Conservation (phyloP, 1,140 invertebrate genomes). For the Caenorhabditis remanei region DNA sequence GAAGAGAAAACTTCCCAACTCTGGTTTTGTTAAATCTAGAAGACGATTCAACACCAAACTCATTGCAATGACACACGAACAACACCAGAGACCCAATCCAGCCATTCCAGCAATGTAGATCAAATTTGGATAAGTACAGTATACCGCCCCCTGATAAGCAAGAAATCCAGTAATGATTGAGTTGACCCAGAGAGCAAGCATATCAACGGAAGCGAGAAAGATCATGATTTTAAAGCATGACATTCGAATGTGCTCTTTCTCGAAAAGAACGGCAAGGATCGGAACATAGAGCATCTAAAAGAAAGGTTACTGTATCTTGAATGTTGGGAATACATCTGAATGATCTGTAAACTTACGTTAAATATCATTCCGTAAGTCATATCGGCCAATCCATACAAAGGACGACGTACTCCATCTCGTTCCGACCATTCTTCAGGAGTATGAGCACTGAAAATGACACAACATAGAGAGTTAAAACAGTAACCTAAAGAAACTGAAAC, state of each 20-base stretch:
- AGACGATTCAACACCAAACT: constrained; percentile 24
- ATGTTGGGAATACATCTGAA: neutral
- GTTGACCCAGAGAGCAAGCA: constrained; percentile 33
- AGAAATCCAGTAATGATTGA: constrained; percentile 34
- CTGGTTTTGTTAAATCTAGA: neutral
- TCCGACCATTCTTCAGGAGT: constrained; percentile 20
- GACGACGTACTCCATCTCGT: constrained; percentile 11
- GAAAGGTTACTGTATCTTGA: no score
- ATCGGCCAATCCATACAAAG: neutral
- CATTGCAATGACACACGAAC: constrained; percentile 8
- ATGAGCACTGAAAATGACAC: neutral
- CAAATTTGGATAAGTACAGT: constrained; percentile 21
- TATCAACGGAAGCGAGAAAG: constrained; percentile 19
- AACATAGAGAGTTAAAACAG: neutral
- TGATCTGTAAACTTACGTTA: neutral
- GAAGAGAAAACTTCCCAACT: neutral
- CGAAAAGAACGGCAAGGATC: neutral
- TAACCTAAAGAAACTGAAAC: no score
- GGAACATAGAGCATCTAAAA: constrained; percentile 22
- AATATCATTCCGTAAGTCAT: neutral
- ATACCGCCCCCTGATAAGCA: constrained; percentile 38
- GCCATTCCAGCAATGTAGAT: constrained; percentile 23
- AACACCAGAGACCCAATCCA: constrained; percentile 41
- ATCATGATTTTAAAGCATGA: constrained; percentile 57
- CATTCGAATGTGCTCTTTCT: constrained; percentile 18